A percentile compares a stretch with the other conserved stretches of the same genome.
phyloP scores from a whole-genome alignment of 2,888 invertebrate species.

The Ornithoptera alexandrae region DNA sequence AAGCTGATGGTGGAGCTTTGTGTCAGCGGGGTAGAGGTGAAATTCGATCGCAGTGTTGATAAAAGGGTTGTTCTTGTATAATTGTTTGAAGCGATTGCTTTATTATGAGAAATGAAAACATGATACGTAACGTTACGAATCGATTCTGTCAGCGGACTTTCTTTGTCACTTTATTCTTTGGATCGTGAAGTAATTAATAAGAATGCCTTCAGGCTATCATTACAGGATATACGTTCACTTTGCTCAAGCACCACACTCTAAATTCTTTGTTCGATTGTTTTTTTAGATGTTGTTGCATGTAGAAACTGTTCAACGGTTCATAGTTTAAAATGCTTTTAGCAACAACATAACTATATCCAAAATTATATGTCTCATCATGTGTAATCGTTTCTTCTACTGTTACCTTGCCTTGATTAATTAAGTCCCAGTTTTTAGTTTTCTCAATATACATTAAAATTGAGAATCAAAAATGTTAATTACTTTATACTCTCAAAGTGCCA shows the following conservation, averaged over 20 bases:
- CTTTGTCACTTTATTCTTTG: conserved; percentile 53
- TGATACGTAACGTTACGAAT: conserved; percentile 61
- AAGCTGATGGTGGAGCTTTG: background rate
- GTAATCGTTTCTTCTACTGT: no score
- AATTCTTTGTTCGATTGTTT: background rate
- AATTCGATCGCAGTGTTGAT: conserved; percentile 2
- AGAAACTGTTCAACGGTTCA: no score
- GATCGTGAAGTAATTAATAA: conserved; percentile 57
- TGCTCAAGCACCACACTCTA: background rate
- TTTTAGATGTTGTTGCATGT: background rate
- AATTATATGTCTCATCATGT: no score
- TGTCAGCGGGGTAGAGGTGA: conserved; percentile 3
- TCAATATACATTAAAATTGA: no score
- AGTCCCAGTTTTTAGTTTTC: no score
- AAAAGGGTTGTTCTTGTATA: conserved; percentile 17
- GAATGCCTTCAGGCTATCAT: conserved; percentile 25
- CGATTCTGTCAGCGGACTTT: conserved; percentile 62
- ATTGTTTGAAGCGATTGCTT: conserved; percentile 33
- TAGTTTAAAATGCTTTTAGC: no score
- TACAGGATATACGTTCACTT: conserved; percentile 24
- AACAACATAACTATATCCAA: no score
- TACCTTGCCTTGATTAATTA: no score
- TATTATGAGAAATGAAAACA: conserved; percentile 45
- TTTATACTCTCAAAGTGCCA: no score
- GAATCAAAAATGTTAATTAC: no score